Evolutionary conservation across 2,888 invertebrate genomes (phyloP).

Genomic region (Theristus sp.): DNA sequence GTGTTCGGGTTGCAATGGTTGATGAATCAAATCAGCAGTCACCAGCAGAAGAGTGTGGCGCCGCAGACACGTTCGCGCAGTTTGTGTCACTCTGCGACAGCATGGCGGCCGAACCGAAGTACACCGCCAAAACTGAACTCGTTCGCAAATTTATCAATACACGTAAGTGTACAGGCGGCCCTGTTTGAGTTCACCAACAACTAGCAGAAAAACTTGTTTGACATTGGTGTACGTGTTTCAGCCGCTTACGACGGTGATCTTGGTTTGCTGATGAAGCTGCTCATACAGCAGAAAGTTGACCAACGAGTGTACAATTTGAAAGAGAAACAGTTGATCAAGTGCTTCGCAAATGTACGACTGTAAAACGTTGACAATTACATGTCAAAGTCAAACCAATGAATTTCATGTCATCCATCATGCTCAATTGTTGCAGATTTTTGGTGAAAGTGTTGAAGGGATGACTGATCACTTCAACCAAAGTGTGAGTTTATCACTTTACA

Average conservation of each 20-base stretch:
- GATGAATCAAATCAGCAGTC: not conserved
- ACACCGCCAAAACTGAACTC: conserved; percentile 11
- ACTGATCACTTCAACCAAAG: conserved; percentile 56
- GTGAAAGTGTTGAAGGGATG: conserved; percentile 56
- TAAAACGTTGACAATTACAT: too few relatives aligned
- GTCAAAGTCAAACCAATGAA: too few relatives aligned
- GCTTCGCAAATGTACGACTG: conserved; percentile 47
- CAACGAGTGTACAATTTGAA: conserved; percentile 77
- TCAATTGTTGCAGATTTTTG: conserved; percentile 49
- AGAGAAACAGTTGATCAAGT: conserved; percentile 69
- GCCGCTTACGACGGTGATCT: conserved; percentile 12
- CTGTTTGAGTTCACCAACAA: not conserved
- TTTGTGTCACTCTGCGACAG: conserved; percentile 11
- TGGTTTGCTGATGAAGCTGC: conserved; percentile 53
- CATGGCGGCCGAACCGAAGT: conserved; percentile 10
- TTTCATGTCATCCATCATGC: too few relatives aligned
- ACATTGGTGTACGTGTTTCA: conserved; percentile 5
- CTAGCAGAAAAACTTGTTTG: not conserved
- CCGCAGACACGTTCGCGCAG: not conserved
- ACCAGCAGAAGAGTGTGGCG: not conserved
- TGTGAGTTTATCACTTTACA: conserved; percentile 1
- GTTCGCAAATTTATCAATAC: conserved; percentile 11
- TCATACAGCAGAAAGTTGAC: conserved; percentile 60
- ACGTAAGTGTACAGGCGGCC: conserved; percentile 8
- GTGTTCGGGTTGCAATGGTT: too few relatives aligned